These are phyloP conservation scores for Melieria crassipennis DNA, from an alignment of 2,888 invertebrate genomes.

Conservation along the genomic window DNA sequence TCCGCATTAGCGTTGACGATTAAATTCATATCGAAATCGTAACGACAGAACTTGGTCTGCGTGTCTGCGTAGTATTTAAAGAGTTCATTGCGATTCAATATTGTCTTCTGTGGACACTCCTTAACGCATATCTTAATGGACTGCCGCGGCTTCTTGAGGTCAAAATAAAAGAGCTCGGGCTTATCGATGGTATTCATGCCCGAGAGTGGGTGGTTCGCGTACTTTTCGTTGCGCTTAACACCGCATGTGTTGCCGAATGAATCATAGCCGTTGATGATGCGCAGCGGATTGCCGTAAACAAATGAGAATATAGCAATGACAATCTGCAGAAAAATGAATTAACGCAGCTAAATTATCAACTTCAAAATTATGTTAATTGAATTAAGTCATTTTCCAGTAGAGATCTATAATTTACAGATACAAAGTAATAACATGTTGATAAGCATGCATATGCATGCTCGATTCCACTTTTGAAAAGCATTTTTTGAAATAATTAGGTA, in stretches of 20 bases:
- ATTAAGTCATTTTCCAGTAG: too few species aligned
- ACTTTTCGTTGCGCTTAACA: slow-evolving; percentile 78
- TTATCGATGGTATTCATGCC: slow-evolving; percentile 83
- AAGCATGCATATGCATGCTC: neutral
- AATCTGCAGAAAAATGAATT: slow-evolving; percentile 68
- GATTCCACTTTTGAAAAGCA: neutral
- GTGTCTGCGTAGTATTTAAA: slow-evolving; percentile 77
- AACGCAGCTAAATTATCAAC: too few species aligned
- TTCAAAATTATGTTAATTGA: too few species aligned
- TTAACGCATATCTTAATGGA: slow-evolving; percentile 91
- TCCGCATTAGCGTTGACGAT: slow-evolving; percentile 64
- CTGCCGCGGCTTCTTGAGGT: slow-evolving; percentile 77
- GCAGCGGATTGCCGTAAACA: slow-evolving; percentile 85
- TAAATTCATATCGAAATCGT: slow-evolving; percentile 72
- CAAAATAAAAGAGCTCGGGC: slow-evolving; percentile 85
- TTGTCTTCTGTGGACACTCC: slow-evolving; percentile 78
- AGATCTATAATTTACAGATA: neutral
- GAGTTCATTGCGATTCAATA: slow-evolving; percentile 75
- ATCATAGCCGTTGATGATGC: slow-evolving; percentile 91
- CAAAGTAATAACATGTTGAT: too few species aligned
- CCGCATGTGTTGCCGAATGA: slow-evolving; percentile 96
- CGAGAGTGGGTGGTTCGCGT: slow-evolving; percentile 78
- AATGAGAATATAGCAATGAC: slow-evolving; percentile 87
- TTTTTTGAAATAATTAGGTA: too few species aligned
- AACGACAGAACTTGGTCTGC: slow-evolving; percentile 81